Percentiles rank a stretch among this genome's conserved stretches.
Evolutionary conservation across 2,113 vertebrate species (phyloP).

Genomic region (Ardeotis arabs): DNA sequence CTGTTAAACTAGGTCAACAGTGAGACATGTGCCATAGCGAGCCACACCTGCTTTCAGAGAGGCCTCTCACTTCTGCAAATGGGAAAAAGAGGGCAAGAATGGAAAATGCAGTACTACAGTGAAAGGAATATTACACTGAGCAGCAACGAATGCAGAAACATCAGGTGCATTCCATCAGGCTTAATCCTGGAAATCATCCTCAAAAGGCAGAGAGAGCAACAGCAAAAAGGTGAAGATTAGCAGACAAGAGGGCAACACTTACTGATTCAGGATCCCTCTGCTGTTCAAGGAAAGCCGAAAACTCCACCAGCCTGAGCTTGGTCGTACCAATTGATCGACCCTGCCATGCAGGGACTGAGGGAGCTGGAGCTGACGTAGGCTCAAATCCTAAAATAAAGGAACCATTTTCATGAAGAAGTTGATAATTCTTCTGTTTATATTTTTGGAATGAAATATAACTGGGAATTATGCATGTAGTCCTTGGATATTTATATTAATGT

Average conservation of each 20-base stretch:
- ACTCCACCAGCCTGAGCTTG: slow-evolving; percentile 96
- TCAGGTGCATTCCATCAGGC: background rate
- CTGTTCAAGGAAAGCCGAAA: slow-evolving; percentile 96
- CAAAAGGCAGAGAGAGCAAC: background rate
- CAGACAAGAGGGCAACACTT: slow-evolving; percentile 12
- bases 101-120: background rate
- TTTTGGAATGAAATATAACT: background rate
- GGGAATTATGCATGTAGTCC: background rate
- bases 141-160: background rate
- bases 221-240: background rate
- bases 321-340: slow-evolving; percentile 97
- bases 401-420: background rate
- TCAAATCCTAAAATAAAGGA: slow-evolving; percentile 86
- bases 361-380: slow-evolving; percentile 85
- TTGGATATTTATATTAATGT: background rate
- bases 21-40: background rate
- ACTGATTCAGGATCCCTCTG: slow-evolving; percentile 96
- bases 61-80: background rate
- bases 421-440: background rate
- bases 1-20: slow-evolving; percentile 21
- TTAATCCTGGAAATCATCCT: background rate
- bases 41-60: background rate
- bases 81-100: background rate
- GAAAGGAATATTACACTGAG: background rate
- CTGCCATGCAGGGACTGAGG: slow-evolving; percentile 95